Percentiles rank a stretch among this genome's conserved stretches.
phyloP scores from a whole-genome alignment of 30 jellyfish, hydroid and myxozoan genomes.

The Aurelia sp. region DNA sequence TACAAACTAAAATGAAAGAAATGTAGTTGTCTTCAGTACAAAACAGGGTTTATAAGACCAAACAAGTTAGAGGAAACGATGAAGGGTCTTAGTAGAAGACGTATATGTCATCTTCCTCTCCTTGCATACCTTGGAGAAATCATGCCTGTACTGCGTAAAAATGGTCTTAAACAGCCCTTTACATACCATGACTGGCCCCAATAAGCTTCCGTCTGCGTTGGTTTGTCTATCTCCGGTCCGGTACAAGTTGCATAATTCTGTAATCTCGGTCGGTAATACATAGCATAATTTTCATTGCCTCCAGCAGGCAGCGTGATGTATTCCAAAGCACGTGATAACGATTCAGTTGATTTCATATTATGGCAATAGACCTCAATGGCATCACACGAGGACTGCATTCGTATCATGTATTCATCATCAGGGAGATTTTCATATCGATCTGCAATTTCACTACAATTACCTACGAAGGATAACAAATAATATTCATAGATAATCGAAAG shows the following conservation, averaged over 20 bases:
- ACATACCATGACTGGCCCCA: slow-evolving; percentile 95
- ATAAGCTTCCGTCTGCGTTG: slow-evolving; percentile 70
- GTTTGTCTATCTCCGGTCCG: slow-evolving; percentile 79
- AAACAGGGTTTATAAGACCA: too few relatives aligned
- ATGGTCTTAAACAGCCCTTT: too few relatives aligned
- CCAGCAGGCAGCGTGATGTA: slow-evolving; percentile 85
- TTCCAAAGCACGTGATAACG: slow-evolving; percentile 61
- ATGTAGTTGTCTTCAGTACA: too few relatives aligned
- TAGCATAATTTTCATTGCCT: slow-evolving; percentile 78
- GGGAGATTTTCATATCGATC: slow-evolving; percentile 68
- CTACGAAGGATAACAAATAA: slow-evolving; percentile 22
- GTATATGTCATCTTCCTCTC: too few relatives aligned
- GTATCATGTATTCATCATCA: slow-evolving; percentile 90
- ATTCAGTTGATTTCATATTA: slow-evolving; percentile 79
- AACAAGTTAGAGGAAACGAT: too few relatives aligned
- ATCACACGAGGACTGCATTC: slow-evolving; percentile 65
- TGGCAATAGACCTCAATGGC: slow-evolving; percentile 77
- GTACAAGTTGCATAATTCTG: slow-evolving; percentile 82
- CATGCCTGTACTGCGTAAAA: too few relatives aligned
- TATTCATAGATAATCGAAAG: too few relatives aligned
- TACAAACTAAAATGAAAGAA: too few relatives aligned
- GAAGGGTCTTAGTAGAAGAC: too few relatives aligned
- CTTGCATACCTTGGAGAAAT: too few relatives aligned
- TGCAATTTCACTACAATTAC: slow-evolving; percentile 79
- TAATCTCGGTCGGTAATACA: slow-evolving; percentile 82